Percentiles rank a stretch among this genome's conserved stretches.
These are phyloP conservation scores for Pseudopodoces humilis DNA, from an alignment of 2,113 vertebrate species.

Conservation along the genomic window DNA sequence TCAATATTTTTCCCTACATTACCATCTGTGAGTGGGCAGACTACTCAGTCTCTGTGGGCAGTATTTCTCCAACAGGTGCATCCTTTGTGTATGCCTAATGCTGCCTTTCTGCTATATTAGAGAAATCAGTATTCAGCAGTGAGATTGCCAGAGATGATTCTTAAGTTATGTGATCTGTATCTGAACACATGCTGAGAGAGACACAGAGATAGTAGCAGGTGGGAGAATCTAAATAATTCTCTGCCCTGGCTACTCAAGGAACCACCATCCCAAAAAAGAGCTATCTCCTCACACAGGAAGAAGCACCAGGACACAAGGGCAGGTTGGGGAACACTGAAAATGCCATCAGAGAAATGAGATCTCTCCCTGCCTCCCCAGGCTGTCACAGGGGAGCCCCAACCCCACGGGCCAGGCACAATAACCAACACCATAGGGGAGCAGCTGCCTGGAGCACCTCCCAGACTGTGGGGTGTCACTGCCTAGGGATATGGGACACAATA, in stretches of 20 bases:
- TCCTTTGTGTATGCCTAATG: not conserved
- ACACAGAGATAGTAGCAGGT: not conserved
- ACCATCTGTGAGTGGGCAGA: not conserved
- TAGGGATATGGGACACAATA: not conserved
- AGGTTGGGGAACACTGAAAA: not conserved
- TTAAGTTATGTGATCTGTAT: not conserved
- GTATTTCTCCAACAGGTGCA: not conserved
- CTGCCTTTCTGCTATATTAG: not conserved
- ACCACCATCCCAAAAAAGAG: not conserved
- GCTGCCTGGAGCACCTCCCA: not conserved
- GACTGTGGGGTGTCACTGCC: not conserved
- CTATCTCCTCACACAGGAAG: not conserved
- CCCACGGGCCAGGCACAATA: not conserved
- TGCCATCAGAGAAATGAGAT: not conserved
- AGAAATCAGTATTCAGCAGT: not conserved
- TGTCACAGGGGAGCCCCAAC: not conserved
- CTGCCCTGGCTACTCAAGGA: not conserved
- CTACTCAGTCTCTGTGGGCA: not conserved
- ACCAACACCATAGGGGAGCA: not conserved
- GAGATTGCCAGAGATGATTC: not conserved
- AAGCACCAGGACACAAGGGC: not conserved
- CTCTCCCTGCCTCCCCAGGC: not conserved
- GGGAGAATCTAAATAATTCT: not conserved
- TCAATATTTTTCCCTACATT: not conserved
- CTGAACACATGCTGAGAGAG: not conserved